Evolutionary conservation across 2,113 vertebrate genomes (phyloP).

Genomic region (Isichthys henryi): DNA sequence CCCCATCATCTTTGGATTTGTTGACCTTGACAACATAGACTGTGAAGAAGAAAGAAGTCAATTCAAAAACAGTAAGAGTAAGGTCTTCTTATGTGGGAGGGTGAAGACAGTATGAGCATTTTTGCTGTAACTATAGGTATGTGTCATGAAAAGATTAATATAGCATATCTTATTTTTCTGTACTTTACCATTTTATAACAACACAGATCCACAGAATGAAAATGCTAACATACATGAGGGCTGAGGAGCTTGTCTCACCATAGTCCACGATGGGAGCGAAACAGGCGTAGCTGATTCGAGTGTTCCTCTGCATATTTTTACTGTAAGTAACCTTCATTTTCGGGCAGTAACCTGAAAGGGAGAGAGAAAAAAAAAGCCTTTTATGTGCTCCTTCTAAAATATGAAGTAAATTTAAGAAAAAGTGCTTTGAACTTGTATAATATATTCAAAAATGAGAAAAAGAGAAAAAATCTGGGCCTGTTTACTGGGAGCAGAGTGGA

Average conservation of each 20-base stretch:
- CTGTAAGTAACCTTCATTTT: slow-evolving; percentile 49
- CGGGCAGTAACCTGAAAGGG: slow-evolving; percentile 44
- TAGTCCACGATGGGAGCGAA: slow-evolving; percentile 43
- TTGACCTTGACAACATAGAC: slow-evolving; percentile 45
- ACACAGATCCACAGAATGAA: neutral
- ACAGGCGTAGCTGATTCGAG: slow-evolving; percentile 42
- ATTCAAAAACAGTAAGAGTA: neutral
- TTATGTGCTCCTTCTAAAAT: neutral
- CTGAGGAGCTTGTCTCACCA: slow-evolving; percentile 35
- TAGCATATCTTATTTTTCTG: neutral
- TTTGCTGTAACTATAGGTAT: neutral
- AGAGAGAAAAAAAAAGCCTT: neutral
- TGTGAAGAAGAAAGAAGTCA: slow-evolving; percentile 28
- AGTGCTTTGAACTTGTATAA: neutral
- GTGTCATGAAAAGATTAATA: neutral
- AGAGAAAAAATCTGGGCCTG: neutral
- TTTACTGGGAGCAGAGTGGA: neutral
- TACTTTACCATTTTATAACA: neutral
- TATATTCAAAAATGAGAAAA: neutral
- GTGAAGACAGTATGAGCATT: neutral
- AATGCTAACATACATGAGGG: rapidly evolving
- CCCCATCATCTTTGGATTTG: slow-evolving; percentile 43
- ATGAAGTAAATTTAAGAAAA: neutral
- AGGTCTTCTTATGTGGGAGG: neutral
- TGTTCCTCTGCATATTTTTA: neutral